Conservation (phyloP, 2,888 invertebrate species). For the Choristoneura rosaceana region DNA sequence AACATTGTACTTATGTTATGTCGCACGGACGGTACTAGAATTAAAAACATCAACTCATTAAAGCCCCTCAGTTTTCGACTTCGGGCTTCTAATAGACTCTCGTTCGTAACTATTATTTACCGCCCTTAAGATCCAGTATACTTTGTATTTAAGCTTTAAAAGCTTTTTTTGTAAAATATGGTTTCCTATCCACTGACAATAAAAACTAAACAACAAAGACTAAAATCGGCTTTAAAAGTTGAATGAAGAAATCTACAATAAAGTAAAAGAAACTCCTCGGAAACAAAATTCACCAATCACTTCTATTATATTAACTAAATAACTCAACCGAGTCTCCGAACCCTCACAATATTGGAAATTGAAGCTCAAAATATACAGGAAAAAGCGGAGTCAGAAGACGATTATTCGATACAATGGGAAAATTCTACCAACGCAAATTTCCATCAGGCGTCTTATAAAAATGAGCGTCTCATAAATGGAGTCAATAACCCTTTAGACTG, state of each 20-base stretch:
- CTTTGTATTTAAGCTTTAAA: background rate
- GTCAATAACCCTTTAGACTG: constrained; percentile 55
- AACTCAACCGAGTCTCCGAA: constrained; percentile 14
- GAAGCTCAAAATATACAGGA: constrained; percentile 31
- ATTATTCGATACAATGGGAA: constrained; percentile 53
- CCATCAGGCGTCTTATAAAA: constrained; percentile 46
- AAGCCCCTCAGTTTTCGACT: too few relatives aligned
- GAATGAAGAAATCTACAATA: background rate
- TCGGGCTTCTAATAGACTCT: too few relatives aligned
- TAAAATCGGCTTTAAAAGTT: constrained; percentile 32
- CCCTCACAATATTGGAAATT: constrained; percentile 33
- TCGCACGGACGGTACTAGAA: too few relatives aligned
- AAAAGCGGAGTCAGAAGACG: constrained; percentile 33
- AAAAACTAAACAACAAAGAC: constrained; percentile 11
- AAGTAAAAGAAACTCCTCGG: background rate
- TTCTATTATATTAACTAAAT: constrained; percentile 27
- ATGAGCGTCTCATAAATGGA: constrained; percentile 50
- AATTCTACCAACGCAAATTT: constrained; percentile 48
- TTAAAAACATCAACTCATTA: too few relatives aligned
- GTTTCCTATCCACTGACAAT: background rate
- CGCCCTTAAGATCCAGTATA: too few relatives aligned
- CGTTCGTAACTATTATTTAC: too few relatives aligned
- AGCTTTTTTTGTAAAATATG: background rate
- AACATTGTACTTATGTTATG: too few relatives aligned
- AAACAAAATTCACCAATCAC: constrained; percentile 24